Conservation (phyloP, 2,113 vertebrate genomes). For the Oryzias curvinotus region DNA sequence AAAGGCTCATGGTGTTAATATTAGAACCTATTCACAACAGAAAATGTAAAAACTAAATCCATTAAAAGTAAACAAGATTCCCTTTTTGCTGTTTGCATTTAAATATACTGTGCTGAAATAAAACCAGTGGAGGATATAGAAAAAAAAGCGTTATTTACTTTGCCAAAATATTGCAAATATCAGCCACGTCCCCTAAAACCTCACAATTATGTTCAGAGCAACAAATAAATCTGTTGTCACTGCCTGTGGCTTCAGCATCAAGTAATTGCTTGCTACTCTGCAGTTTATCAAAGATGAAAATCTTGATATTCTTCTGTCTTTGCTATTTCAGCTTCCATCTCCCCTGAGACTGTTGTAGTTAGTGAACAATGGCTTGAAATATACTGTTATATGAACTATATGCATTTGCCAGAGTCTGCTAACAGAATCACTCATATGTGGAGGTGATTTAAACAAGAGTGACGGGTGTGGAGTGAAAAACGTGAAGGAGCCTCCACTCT, state of each 20-base stretch:
- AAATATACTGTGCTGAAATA: no score
- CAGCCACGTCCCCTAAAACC: neutral
- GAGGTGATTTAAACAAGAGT: constrained; percentile 60
- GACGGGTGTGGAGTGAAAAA: constrained; percentile 45
- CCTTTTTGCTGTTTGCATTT: no score
- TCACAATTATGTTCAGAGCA: neutral
- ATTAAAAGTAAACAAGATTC: no score
- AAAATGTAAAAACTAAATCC: no score
- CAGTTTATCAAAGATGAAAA: constrained; percentile 54
- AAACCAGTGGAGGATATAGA: no score
- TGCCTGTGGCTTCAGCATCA: constrained; percentile 33
- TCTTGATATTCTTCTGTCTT: constrained; percentile 48
- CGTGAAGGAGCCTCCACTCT: constrained; percentile 33
- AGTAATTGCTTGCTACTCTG: constrained; percentile 20
- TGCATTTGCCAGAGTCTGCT: constrained; percentile 10
- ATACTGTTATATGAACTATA: constrained; percentile 41
- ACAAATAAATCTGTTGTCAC: constrained; percentile 34
- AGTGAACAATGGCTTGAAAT: constrained; percentile 51
- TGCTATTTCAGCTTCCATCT: constrained; percentile 14
- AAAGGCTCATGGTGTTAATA: no score
- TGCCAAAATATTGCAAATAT: neutral
- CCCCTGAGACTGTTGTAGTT: constrained; percentile 19
- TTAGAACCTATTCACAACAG: no score
- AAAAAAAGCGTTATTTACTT: neutral
- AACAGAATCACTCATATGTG: constrained; percentile 44